Evolutionary conservation across 2,113 vertebrate species (phyloP).

Genomic region (Pachyramphus minor): DNA sequence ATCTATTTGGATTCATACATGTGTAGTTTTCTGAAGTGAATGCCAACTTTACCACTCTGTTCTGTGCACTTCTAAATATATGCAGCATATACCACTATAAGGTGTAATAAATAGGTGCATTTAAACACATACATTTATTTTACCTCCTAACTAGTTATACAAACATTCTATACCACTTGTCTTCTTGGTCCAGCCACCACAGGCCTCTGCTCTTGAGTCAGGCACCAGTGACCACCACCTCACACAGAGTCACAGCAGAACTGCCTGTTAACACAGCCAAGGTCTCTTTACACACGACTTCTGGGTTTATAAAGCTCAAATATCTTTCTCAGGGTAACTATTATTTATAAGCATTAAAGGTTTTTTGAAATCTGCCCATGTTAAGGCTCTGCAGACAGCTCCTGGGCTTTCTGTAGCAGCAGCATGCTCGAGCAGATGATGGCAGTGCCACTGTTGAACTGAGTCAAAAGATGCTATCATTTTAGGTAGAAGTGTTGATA

Average conservation of each 20-base stretch:
- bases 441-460: not conserved
- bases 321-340: not conserved
- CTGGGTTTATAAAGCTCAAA: not conserved
- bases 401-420: not conserved
- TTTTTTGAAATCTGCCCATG: not conserved
- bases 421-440: not conserved
- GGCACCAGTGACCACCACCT: not conserved
- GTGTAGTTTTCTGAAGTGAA: not conserved
- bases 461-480: not conserved
- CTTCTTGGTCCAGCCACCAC: not conserved
- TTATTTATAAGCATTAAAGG: not conserved
- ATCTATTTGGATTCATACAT: not conserved
- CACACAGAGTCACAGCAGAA: not conserved
- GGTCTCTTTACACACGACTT: not conserved
- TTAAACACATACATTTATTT: not conserved
- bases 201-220: not conserved
- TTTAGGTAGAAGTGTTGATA: not conserved
- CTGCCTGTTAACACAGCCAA: not conserved
- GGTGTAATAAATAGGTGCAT: not conserved
- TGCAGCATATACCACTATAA: not conserved
- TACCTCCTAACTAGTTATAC: not conserved
- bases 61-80: not conserved
- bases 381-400: not conserved
- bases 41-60: not conserved
- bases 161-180: not conserved